Evolutionary conservation across 2,888 invertebrate species (phyloP), one percentile per base, ranked within the genome.

Genomic region (Boloria selene): DNA sequence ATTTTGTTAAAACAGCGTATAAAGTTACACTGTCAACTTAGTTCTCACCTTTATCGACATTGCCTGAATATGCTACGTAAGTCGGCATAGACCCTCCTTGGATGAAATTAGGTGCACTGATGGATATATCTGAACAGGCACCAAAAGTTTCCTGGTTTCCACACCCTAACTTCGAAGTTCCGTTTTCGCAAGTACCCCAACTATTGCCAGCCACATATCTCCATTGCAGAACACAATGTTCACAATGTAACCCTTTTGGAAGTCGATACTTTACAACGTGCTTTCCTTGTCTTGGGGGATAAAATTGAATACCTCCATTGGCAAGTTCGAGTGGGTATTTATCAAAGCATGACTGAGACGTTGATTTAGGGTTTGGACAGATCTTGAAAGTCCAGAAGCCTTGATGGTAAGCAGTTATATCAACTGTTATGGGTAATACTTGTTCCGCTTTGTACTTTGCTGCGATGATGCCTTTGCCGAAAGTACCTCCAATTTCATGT

Each of bases 141-240:
- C 96, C 93, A 79, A 97, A 97, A 74, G 96, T 95, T 82, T 97
- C 97, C 82, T 97, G 97, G 1, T 95, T 94, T 0, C 97, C 97
- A 77, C 97, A 97, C 0, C 97, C 97, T 0, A 97, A 93, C 0
- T 94, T 95, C 51, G 94, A 94, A 45, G 93, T 94, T 0, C 95
- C 95, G 77, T 96, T 94, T 0, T 84, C 85, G 75, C 96, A 96
- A 44, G 85, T 90, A 0, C 96, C 96, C 96, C 96, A 97, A 80
- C 96, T 96, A 79, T 96, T 96, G 0, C 96, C 97, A 50, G 97
- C 96, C 6, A 95, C 93, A 79, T 97, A 98, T 73, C 95, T 93
- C 97, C 97, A 98, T 77, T 97, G 97, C 0, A 97, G 88, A 0
- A 97, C 94, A 78, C 97, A 97, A 77, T 96, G 96, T 0, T 93